Conservation (phyloP, 2,888 invertebrate species). For the Dasysyrphus albostriatus region DNA sequence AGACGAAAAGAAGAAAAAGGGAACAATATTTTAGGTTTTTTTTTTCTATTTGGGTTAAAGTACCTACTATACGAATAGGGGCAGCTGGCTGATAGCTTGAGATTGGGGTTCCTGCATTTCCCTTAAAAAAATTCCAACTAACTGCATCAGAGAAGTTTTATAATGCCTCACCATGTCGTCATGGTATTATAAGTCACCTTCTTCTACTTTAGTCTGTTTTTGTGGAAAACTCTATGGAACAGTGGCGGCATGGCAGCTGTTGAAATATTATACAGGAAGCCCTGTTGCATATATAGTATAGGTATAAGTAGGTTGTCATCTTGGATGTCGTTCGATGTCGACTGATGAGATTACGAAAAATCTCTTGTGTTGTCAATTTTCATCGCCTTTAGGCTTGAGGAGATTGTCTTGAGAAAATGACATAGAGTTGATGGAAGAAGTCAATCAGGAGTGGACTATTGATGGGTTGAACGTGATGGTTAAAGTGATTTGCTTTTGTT, state of each 20-base stretch:
- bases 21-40: slow-evolving; percentile 40
- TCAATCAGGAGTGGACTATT: slow-evolving; percentile 62
- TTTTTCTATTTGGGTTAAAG: slow-evolving; percentile 1
- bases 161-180: slow-evolving; percentile 11
- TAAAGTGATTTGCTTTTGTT: slow-evolving; percentile 65
- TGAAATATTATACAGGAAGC: slow-evolving; percentile 39
- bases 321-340: slow-evolving; percentile 50
- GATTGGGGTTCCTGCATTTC: slow-evolving; percentile 57
- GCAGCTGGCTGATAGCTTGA: slow-evolving; percentile 26
- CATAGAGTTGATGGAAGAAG: slow-evolving; percentile 66
- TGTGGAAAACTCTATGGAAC: not conserved
- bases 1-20: slow-evolving; percentile 17
- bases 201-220: not conserved
- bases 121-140: slow-evolving; percentile 48
- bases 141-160: not conserved
- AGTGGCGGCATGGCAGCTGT: slow-evolving; percentile 14
- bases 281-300: not conserved
- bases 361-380: slow-evolving; percentile 69
- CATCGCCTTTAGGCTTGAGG: slow-evolving; percentile 44
- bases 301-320: slow-evolving; percentile 59
- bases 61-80: slow-evolving; percentile 16
- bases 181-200: slow-evolving; percentile 16
- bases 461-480: slow-evolving; percentile 67
- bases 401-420: slow-evolving; percentile 53
- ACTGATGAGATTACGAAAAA: slow-evolving; percentile 71